Base-by-base conservation (phyloP, 1,140 invertebrate species). In the Cydia splendana region DNA sequence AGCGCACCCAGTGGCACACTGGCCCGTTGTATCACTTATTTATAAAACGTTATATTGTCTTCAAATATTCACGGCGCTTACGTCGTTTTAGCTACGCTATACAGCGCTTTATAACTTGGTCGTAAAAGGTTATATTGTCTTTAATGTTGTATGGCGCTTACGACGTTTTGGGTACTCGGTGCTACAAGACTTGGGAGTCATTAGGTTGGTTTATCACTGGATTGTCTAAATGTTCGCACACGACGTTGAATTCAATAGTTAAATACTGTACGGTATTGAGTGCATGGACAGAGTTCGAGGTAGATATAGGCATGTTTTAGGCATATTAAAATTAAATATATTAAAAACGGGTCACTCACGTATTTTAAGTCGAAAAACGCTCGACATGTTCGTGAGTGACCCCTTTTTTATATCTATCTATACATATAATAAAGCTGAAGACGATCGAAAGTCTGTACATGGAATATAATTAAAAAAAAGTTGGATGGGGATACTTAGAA, bases 1-100 rank as follows among this genome's bases (percentile, higher is more conserved):
- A 71, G 30, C 67, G 67, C 67, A 71, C 67, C 67, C 67, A 71
- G 67, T 71, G 67, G 67, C 67, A 71, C 67, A 71, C 67, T 71
- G 67, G 67, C 67, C 67, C 34, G 67, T 10, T 34, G n/a, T 24
- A 2, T 12, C 7, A 62, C 20, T 62, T 12, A 62, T 10, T 24
- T 24, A 20, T 24, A 24, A 62, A 24, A 62, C 7, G 20, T 62
- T 12, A 24, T 4, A 62, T 24, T 62, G 1, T 24, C 7, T 62
- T 12, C 4, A 20, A 57, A 0, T 62, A 0, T 24, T 0, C 0
- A 62, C 57, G 57, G 57, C 57, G 18, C 20, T 62, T 62, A 62
- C 57, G 57, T 6, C 20, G 0, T 62, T 62, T 24, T 24, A 20
- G 2, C 15, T 62, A 2, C 9, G 57, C 20, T n/a, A 20, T 2